Evolutionary conservation across 2,113 vertebrate genomes (phyloP).

Genomic region (Misgurnus anguillicaudatus): DNA sequence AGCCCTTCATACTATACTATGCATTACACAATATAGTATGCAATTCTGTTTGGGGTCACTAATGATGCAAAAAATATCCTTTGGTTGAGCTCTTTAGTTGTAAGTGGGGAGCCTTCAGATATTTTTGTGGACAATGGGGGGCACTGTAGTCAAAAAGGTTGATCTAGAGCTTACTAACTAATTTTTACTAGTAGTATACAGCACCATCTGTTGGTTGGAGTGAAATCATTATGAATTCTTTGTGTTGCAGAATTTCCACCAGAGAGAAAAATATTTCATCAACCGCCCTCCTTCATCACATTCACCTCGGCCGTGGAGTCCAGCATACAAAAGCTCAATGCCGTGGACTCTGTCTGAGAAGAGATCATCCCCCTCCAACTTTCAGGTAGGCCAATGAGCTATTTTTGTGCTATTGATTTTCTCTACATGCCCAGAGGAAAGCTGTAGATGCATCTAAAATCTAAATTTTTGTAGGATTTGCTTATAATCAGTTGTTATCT

Average conservation of each 20-base stretch:
- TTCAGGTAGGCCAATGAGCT: constrained; percentile 72
- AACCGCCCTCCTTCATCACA: constrained; percentile 69
- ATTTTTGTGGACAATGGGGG: too few species aligned
- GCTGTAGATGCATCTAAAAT: background rate
- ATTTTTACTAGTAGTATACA: constrained; percentile 19
- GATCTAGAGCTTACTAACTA: background rate
- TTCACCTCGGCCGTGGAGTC: constrained; percentile 76
- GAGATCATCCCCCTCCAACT: constrained; percentile 75
- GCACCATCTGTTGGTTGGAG: constrained; percentile 56
- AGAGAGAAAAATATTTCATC: constrained; percentile 68
- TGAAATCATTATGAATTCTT: background rate
- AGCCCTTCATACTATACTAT: too few species aligned
- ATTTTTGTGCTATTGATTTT: constrained; percentile 18
- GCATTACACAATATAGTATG: too few species aligned
- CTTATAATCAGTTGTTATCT: too few species aligned
- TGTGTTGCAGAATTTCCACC: constrained; percentile 61
- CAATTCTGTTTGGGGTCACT: too few species aligned
- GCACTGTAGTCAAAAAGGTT: background rate
- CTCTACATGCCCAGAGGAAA: background rate
- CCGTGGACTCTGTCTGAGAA: constrained; percentile 74
- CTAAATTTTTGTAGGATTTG: too few species aligned
- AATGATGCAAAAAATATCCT: too few species aligned
- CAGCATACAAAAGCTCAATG: constrained; percentile 69
- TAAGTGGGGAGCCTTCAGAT: too few species aligned
- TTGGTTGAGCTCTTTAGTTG: too few species aligned